A percentile compares a stretch with the other conserved stretches of the same genome.
Conservation (phyloP, 2,797 vertebrate genomes). For the Meda fulgida region DNA sequence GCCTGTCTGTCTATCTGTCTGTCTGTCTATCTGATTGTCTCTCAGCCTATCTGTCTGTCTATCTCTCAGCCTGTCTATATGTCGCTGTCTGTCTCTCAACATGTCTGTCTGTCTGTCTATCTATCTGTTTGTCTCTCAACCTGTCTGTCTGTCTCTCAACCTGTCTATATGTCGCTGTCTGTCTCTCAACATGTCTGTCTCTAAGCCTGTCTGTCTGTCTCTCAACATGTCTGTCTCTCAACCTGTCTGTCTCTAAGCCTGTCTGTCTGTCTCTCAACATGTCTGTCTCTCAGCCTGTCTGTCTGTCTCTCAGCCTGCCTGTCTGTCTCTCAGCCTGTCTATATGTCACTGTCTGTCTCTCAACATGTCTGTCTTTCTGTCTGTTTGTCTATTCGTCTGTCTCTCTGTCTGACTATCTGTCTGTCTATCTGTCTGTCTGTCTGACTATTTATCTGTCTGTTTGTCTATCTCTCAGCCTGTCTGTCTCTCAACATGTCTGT, state of each 20-base stretch:
- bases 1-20: slow-evolving; percentile 17
- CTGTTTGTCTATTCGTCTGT: too few species aligned
- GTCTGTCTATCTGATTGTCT: slow-evolving; percentile 41
- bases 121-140: neutral
- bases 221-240: too few species aligned
- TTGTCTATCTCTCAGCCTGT: slow-evolving; percentile 40
- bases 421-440: neutral
- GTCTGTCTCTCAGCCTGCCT: neutral
- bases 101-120: neutral
- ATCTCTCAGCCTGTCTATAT: too few species aligned
- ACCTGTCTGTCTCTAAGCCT: slow-evolving; percentile 7
- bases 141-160: slow-evolving; percentile 25
- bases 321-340: too few species aligned
- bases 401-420: neutral
- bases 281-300: neutral
- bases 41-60: neutral
- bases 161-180: slow-evolving; percentile 8
- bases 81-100: neutral
- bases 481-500: slow-evolving; percentile 41
- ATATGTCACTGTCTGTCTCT: slow-evolving; percentile 23
- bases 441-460: too few species aligned
- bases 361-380: slow-evolving; percentile 27
- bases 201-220: slow-evolving; percentile 18
- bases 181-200: too few species aligned
- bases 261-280: neutral